Base-by-base conservation (phyloP, 2,113 vertebrate genomes). In the Myotis davidii region DNA sequence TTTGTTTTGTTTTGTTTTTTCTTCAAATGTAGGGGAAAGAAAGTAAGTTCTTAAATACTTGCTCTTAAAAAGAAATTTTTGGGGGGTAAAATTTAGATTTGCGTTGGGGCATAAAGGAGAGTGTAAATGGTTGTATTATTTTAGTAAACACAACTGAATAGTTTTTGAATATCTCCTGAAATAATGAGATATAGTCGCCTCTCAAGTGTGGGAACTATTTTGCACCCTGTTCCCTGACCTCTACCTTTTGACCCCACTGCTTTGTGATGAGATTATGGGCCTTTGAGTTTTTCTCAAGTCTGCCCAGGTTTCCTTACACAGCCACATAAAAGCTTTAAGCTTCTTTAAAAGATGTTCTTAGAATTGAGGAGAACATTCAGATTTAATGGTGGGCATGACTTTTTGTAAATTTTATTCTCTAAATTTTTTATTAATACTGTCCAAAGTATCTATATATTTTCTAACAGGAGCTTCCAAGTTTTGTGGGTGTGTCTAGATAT, bases 191-290 rank as follows among this genome's bases (percentile, higher is more conserved):
- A 42, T 3, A 70, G 69, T 85, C 50, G 85, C 17, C 77, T 74
- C 21, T 78, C 39, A 29, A 89, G 50, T 95, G 86, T 94, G 94
- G 86, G 87, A 97, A 93, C 85, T 85, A 1, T 90, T 91, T 70
- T 94, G 56, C 34, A 83, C 82, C 48, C 54, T 74, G 20, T 76
- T 88, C 11, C 9, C 78, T 64, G 90, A 94, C 94, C 97, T 96
- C 74, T 96, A 50, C 50, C 83, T 65, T 93, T 88, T 94, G 72
- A 87, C 91, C 88, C 34, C 69, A 64, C 21, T 61, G 70, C 83
- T 92, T 91, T 96, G 79, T 91, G 59, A 45, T 56, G 79, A 95
- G 94, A 77, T 97, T 96, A 88, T 37, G 45, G 83, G 37, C 50
- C 85, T 92, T 88, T 84, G 73, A 92, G 69, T 37, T 79, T 83